Evolutionary conservation across 1,140 invertebrate species (phyloP).

Genomic region (Drosophila persimilis): DNA sequence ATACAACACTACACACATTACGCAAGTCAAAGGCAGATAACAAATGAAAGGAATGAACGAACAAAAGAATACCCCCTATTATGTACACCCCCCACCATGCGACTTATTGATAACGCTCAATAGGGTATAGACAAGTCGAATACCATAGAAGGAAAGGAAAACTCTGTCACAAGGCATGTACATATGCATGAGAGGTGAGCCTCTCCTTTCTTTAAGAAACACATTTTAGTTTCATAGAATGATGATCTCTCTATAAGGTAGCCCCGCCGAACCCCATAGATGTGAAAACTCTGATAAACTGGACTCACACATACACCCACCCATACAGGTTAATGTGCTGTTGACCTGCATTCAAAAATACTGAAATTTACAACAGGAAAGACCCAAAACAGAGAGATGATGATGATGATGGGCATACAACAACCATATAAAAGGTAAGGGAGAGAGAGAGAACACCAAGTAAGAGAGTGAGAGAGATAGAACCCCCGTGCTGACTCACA

Average conservation of each 20-base stretch:
- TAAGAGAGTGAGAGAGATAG: constrained; percentile 5
- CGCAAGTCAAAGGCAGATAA: constrained; percentile 44
- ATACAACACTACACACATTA: constrained; percentile 17
- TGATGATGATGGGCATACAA: constrained; percentile 23
- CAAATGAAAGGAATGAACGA: constrained; percentile 22
- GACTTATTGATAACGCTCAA: too few relatives aligned
- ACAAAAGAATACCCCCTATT: constrained; percentile 4
- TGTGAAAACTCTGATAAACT: constrained; percentile 51
- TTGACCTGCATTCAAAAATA: constrained; percentile 63
- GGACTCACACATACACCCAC: constrained; percentile 23
- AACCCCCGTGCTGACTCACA: constrained; percentile 47
- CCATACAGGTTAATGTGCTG: constrained; percentile 42
- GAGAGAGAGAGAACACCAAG: constrained; percentile 19
- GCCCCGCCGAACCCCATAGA: constrained; percentile 5
- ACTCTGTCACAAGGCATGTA: not conserved
- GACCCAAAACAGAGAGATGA: constrained; percentile 43
- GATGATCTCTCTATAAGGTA: constrained; percentile 2
- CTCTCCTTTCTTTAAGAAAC: too few relatives aligned
- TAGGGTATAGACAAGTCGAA: too few relatives aligned
- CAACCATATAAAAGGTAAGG: constrained; percentile 23
- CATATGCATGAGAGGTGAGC: not conserved
- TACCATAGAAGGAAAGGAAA: too few relatives aligned
- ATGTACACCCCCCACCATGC: too few relatives aligned
- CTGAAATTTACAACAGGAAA: constrained; percentile 56
- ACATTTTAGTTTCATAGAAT: too few relatives aligned